Base-by-base conservation (phyloP, 2,113 vertebrate genomes). In the Pitta sordida region DNA sequence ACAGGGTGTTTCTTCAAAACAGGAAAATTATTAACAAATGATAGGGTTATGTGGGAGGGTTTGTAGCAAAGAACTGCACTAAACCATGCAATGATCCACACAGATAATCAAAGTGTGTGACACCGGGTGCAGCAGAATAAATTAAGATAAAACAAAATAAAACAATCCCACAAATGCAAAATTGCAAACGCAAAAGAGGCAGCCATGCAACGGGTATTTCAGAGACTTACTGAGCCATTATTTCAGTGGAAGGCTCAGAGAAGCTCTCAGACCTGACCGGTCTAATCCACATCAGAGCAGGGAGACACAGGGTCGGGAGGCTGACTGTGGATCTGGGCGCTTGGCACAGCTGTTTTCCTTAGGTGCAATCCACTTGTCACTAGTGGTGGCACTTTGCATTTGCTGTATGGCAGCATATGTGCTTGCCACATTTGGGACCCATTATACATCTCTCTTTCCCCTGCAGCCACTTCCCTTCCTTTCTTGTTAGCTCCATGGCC, bases 311-410 rank as follows among this genome's bases (percentile, higher is more conserved):
- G 96, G 87, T 96, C 94, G 20, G 71, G 67, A 91, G 94, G 94
- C 68, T 68, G 93, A 27, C 32, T 20, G 59, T 83, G 85, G 56
- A 49, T 58, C 39, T 90, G 91, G 91, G 87, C 95, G 39, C 79
- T 91, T 52, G 83, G 93, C 90, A 93, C 94, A 96, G 95, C 94
- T 96, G 91, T 90, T 95, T 86, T 94, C 95, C 94, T 95, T 83
- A 91, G 95, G 93, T 96, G 82, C 79, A 93, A 90, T 83, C 59
- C 84, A 39, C 93, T 96, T 95, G 95, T 96, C 94, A 94, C 95
- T 78, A 37, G 76, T 34, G 79, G 79, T 92, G 90, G 95, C 93
- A 95, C 79, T 95, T 64, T 71, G 79, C 71, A 59, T 87, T 94
- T 92, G 91, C 93, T 88, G 43, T 37, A 56, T 70, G 87, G 95